Percentiles rank a stretch among this genome's conserved stretches.
Evolutionary conservation across 2,888 invertebrate species (phyloP).

Genomic region (Tromatobia lineatoria): DNA sequence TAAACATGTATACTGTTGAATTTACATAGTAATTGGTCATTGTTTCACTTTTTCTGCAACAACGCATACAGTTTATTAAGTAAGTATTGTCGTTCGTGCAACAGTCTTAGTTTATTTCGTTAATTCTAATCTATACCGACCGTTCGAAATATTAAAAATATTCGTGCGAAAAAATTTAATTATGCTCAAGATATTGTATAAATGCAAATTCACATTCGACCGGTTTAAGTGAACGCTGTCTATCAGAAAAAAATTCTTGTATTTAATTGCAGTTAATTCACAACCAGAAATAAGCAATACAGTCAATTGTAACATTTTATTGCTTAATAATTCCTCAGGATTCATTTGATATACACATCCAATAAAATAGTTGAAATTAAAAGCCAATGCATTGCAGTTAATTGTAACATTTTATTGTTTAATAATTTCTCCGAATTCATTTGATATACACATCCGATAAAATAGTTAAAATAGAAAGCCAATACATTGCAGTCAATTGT

Average conservation of each 20-base stretch:
- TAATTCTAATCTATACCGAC: neutral
- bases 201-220: neutral
- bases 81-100: neutral
- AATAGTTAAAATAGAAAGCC: neutral
- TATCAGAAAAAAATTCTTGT: neutral
- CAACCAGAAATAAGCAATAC: neutral
- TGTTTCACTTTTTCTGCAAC: slow-evolving; percentile 1
- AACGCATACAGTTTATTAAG: neutral
- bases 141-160: neutral
- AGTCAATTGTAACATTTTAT: neutral
- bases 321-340: neutral
- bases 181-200: neutral
- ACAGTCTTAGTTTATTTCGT: neutral
- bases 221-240: neutral
- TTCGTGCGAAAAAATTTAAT: neutral
- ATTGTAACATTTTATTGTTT: too few species aligned
- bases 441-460: too few species aligned
- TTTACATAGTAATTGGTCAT: slow-evolving; percentile 13
- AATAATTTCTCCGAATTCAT: too few species aligned
- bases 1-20: slow-evolving; percentile 6
- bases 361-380: neutral
- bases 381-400: too few species aligned
- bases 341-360: too few species aligned
- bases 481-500: too few species aligned
- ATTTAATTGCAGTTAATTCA: neutral